Base-by-base conservation (phyloP, 2,888 invertebrate species). In the Reticulitermes lucifugus region DNA sequence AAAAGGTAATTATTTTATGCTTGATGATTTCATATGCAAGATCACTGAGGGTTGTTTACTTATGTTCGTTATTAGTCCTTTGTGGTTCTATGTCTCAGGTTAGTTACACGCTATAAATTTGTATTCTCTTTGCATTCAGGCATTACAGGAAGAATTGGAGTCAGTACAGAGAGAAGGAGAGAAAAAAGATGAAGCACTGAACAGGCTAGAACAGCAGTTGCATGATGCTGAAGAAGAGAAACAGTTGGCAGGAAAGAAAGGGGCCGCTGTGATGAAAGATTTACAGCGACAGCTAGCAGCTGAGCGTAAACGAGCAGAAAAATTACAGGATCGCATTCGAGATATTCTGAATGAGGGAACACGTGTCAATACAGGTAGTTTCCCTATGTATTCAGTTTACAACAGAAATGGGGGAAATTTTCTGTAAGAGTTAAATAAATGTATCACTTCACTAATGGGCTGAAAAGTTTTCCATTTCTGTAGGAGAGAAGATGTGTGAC, bases 211-310 rank as follows among this genome's bases (percentile, higher is more conserved):
- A 43, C 65, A 65, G n/a, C 65, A 81, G 12, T 4, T 81, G 22
- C 81, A 43, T 81, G 81, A 81, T 81, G 60, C 81, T 43, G 65
- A n/a, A 43, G 81, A 81, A 43, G 81, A 81, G 46, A 81, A 81
- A 81, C 41, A 35, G 25, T 65, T 81, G 41, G 43, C 46, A 12
- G 81, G 70, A 43, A 81, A 70, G 46, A 81, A 81, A 81, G 65
- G 65, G n/a, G 70, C 70, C 12, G 65, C 81, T 10, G 70, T 81
- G 12, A 65, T 70, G 70, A 81, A 81, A 43, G 81, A 81, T 25
- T 46, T 81, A 18, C 18, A 70, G 14, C n/a, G 81, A 25, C 81
- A 81, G 14, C 46, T 81, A 25, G 81, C 65, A 6, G 81, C 81
- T 22, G 81, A 81, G n/a, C 65, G 81, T 43, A 81, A 81, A 22